A percentile compares a stretch with the other conserved stretches of the same genome.
Conservation (phyloP, 2,888 invertebrate genomes). For the Ennomos erosarius region DNA sequence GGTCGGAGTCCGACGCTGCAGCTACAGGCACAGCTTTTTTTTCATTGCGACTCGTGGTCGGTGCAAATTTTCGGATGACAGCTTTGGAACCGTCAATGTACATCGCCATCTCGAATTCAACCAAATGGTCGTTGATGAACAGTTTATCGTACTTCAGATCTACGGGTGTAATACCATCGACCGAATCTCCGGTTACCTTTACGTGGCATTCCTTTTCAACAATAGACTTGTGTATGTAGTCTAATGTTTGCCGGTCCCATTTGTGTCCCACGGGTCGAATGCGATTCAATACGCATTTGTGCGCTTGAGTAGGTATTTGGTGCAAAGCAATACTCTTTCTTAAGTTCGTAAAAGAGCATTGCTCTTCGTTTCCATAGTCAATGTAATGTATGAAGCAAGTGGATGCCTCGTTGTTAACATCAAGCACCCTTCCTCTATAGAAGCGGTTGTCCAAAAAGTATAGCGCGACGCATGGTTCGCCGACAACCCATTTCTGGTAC, state of each 20-base stretch:
- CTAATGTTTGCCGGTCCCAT: constrained; percentile 84
- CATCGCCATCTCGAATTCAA: constrained; percentile 73
- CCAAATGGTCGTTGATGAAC: constrained; percentile 77
- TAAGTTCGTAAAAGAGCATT: constrained; percentile 82
- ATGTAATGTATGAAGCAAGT: constrained; percentile 87
- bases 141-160: constrained; percentile 69
- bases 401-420: constrained; percentile 66
- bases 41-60: constrained; percentile 18
- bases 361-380: constrained; percentile 93
- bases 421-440: constrained; percentile 88
- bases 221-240: constrained; percentile 85
- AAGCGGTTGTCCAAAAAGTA: constrained; percentile 88
- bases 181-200: constrained; percentile 65
- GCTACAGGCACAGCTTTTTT: neutral
- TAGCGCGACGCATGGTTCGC: constrained; percentile 88
- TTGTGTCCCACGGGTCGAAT: constrained; percentile 58
- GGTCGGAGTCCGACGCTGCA: constrained; percentile 55
- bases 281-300: constrained; percentile 83
- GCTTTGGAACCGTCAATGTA: constrained; percentile 67
- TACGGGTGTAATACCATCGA: constrained; percentile 62
- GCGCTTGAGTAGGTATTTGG: constrained; percentile 88
- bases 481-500: constrained; percentile 84
- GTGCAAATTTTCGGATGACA: constrained; percentile 56
- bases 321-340: constrained; percentile 86
- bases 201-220: constrained; percentile 85